Conservation (phyloP, 2,797 vertebrate species). For the Benthosema pterotum region DNA sequence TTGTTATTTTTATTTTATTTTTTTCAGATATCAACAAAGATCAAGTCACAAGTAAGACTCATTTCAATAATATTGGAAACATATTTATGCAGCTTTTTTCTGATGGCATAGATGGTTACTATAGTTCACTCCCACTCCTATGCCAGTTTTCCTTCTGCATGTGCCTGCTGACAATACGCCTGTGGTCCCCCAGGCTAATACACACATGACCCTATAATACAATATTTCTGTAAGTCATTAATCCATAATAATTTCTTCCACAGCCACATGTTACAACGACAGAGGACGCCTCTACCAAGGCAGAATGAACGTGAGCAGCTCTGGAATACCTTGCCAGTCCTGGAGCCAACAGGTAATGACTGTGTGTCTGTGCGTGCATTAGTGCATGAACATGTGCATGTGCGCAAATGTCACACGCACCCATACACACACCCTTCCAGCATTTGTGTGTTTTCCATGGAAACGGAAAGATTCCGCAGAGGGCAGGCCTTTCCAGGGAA, state of each 20-base stretch:
- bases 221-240: neutral
- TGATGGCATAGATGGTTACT: no score
- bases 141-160: no score
- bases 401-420: no score
- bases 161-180: no score
- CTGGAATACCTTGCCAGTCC: constrained; percentile 85
- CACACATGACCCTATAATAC: no score
- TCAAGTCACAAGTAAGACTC: constrained; percentile 91
- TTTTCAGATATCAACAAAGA: constrained; percentile 89
- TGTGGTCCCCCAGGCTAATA: no score
- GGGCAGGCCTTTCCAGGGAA: no score
- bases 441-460: no score
- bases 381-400: constrained; percentile 18
- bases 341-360: constrained; percentile 83
- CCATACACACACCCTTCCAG: neutral
- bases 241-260: constrained; percentile 3
- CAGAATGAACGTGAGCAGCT: constrained; percentile 80
- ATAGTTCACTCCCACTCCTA: no score
- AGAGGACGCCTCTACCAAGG: constrained; percentile 89
- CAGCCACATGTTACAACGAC: constrained; percentile 86
- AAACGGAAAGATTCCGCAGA: no score
- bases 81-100: no score
- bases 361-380: neutral
- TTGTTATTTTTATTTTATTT: neutral
- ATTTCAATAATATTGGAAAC: no score